Evolutionary conservation across 2,888 invertebrate genomes (phyloP), one percentile per base, ranked within the genome.

Genomic region (Mythimna pallens): DNA sequence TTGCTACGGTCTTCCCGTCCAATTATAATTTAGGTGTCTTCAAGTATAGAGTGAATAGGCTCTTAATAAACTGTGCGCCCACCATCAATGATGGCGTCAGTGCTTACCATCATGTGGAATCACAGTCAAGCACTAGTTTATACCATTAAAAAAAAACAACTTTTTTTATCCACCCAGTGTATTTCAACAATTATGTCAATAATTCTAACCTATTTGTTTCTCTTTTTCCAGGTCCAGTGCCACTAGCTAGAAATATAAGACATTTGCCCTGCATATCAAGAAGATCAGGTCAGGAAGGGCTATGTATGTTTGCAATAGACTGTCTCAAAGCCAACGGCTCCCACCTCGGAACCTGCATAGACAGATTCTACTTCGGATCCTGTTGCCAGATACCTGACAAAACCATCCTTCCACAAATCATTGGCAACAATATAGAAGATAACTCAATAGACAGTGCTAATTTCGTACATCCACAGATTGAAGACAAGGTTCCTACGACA

Each of bases 301-400:
- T 98, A 0, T 99, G 99, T 90, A 99, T 99, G 99, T 99, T 99
- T 91, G 99, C 99, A 77, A 98, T 98, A 93, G 98, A 99, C 88
- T 99, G 99, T 92, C 97, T 98, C 63, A 98, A 98, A 96, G 97
- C 98, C 76, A 99, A 99, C 91, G 99, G 99, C 58, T 98, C 98
- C 0, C 99, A 99, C 89, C 95, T 99, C 83, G 99, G 99, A 47
- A 99, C 99, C 2, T 99, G 99, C 93, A 98, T 99, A 89, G 99
- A 99, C 94, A 97, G 98, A 81, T 99, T 99, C 93, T 99, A 99
- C 95, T 99, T 99, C 91, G 99, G 99, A 70, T 99, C 99, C 50
- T 99, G 99, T 91, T 99, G 99, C 91, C 98, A 98, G 88, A 96
- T 99, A 72, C 97, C 97, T 82, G 97, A 97, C 70, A 94, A 94